These are phyloP conservation scores for Ganaspis brasiliensis DNA, from an alignment of 2,888 invertebrate species.

Conservation along the genomic window DNA sequence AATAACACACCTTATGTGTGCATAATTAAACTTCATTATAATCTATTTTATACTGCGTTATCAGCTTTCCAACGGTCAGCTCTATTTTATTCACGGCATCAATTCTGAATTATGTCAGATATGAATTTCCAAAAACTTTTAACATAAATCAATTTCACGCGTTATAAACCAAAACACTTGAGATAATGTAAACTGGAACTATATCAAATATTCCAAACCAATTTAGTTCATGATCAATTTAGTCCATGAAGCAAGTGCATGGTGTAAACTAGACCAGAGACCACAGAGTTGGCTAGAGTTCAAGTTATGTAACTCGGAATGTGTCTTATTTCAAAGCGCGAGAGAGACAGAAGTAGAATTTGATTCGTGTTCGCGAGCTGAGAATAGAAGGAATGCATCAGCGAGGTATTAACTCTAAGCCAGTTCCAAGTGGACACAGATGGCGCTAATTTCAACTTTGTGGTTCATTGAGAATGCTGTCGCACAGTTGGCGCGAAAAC, in stretches of 20 bases:
- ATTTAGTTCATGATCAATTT: conserved; percentile 42
- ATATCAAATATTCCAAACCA: conserved; percentile 38
- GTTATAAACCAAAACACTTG: conserved; percentile 27
- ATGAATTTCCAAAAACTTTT: conserved; percentile 23
- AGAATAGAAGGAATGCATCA: conserved; percentile 23
- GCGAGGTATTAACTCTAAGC: not conserved
- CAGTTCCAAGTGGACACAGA: not conserved
- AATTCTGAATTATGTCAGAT: conserved; percentile 12
- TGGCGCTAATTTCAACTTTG: conserved; percentile 13
- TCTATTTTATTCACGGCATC: conserved; percentile 1
- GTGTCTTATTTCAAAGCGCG: conserved; percentile 33
- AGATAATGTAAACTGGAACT: conserved; percentile 33
- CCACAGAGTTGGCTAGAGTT: conserved; percentile 31
- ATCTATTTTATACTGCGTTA: not conserved
- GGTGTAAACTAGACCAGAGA: conserved; percentile 38
- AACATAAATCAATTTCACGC: conserved; percentile 34
- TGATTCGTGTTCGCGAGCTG: conserved; percentile 26
- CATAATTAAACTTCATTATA: not conserved
- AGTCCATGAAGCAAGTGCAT: conserved; percentile 30
- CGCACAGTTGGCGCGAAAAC: too few species aligned
- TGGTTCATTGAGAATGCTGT: too few species aligned
- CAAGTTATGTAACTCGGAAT: conserved; percentile 40
- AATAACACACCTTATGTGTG: not conserved
- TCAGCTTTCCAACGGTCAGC: not conserved
- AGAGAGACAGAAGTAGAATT: conserved; percentile 10